Evolutionary conservation across 2,797 vertebrate species (phyloP), one percentile per base, ranked within the genome.

Genomic region (Neomorphus geoffroyi): DNA sequence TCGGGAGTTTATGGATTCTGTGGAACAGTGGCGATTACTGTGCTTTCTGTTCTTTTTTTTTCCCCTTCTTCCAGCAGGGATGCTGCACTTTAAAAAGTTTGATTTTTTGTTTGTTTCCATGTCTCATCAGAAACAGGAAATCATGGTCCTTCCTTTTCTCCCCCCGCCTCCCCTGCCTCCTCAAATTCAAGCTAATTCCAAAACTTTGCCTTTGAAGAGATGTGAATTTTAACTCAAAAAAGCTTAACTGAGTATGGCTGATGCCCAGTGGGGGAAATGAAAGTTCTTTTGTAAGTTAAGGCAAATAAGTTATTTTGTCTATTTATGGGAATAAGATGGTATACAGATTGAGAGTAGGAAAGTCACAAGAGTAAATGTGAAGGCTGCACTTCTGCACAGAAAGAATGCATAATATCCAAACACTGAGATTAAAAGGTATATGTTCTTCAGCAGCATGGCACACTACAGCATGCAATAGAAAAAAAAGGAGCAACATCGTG

Each of bases 1-100:
- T 93, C 78, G 78, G 51, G 71, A 90, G 93, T 90, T 93, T 77
- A 74, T 45, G 48, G 53, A 10, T 96, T 57, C 51, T 67, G 45
- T 77, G 67, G n/a, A 93, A 93, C 17, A 57, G 2, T 45, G 13
- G 30, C 39, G 18, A 57, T 43, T 66, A 9, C 13, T 86, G 48
- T 45, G 37, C 0, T 0, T 12, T 26, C 3, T 6, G 9, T 30
- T 23, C 5, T 2, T 14, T 6, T 12, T 3, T 56, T 9, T 10
- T 2, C 43, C 8, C 37, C 10, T 19, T 30, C 58, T 86, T 85
- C 45, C 50, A 64, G 8, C 9, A 57, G 23, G 13, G 15, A 78
- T 30, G 23, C 19, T 45, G 12, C 4, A 45, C 19, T 75, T 67
- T 3, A 70, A 67, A 73, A 27, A 18, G 5, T 35, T 24, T 74